Evolutionary conservation across 2,797 vertebrate genomes (phyloP).

Genomic region (Myotis findleyi): DNA sequence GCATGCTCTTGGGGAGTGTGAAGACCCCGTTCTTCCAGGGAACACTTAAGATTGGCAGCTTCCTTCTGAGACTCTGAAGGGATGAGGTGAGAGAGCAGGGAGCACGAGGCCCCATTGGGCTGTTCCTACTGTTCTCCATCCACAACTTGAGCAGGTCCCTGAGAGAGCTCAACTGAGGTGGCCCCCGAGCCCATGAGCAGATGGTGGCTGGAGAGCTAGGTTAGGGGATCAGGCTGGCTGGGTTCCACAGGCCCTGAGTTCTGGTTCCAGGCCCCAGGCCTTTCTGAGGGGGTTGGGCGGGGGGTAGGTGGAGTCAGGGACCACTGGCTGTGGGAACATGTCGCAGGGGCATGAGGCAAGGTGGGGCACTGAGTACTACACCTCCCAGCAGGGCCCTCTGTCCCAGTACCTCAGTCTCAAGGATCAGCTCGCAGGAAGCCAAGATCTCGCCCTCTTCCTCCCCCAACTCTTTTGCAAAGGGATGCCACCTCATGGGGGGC

Average conservation of each 20-base stretch:
- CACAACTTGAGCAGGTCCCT: background rate
- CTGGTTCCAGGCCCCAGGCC: background rate
- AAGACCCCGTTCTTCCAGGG: constrained; percentile 75
- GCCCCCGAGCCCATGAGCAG: background rate
- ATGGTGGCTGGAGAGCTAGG: background rate
- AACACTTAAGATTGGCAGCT: constrained; percentile 59
- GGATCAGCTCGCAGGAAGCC: constrained; percentile 86
- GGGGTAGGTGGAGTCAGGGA: too few species aligned
- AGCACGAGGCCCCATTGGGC: background rate
- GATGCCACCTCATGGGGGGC: constrained; percentile 77
- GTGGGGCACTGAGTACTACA: rapidly evolving
- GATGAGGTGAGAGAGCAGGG: background rate
- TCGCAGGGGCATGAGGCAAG: background rate
- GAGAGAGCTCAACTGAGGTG: background rate
- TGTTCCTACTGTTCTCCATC: background rate
- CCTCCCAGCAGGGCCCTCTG: background rate
- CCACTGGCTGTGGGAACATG: background rate
- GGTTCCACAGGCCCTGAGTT: background rate
- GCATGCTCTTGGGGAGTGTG: constrained; percentile 80
- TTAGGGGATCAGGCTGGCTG: background rate
- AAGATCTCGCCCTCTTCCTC: constrained; percentile 79
- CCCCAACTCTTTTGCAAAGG: constrained; percentile 35
- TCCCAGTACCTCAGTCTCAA: constrained; percentile 79
- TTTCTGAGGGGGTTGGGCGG: background rate
- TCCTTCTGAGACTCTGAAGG: constrained; percentile 72